Conservation (phyloP, 2,888 invertebrate genomes). For the Endotricha flammealis region DNA sequence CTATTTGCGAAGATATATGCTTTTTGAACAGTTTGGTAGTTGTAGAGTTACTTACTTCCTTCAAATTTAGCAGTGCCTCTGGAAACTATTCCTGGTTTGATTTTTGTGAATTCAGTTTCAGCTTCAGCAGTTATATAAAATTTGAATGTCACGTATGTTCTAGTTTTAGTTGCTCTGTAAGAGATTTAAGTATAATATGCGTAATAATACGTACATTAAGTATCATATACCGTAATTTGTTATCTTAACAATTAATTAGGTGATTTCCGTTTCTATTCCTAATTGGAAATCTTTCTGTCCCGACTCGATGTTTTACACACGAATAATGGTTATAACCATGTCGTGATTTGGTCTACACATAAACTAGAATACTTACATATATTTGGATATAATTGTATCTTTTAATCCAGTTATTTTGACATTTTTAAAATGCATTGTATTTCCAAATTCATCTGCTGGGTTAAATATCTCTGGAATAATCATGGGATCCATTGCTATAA, state of each 20-base stretch:
- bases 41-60: background rate
- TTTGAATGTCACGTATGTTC: background rate
- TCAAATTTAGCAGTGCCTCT: background rate
- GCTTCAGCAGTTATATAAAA: background rate
- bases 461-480: background rate
- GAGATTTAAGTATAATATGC: no score
- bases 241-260: no score
- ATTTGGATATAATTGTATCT: background rate
- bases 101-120: background rate
- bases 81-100: background rate
- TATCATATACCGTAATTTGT: no score
- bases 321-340: no score
- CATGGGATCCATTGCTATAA: background rate
- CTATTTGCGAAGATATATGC: no score
- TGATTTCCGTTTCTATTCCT: no score
- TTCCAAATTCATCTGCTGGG: background rate
- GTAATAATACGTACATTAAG: no score
- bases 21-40: no score
- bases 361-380: background rate
- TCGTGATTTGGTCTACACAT: no score
- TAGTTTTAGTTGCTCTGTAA: no score
- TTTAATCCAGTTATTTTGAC: background rate
- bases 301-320: no score
- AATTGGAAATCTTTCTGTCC: no score
- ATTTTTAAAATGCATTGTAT: background rate